These are phyloP conservation scores for Ctena decussata DNA, from an alignment of 2,888 invertebrate genomes.

Conservation along the genomic window DNA sequence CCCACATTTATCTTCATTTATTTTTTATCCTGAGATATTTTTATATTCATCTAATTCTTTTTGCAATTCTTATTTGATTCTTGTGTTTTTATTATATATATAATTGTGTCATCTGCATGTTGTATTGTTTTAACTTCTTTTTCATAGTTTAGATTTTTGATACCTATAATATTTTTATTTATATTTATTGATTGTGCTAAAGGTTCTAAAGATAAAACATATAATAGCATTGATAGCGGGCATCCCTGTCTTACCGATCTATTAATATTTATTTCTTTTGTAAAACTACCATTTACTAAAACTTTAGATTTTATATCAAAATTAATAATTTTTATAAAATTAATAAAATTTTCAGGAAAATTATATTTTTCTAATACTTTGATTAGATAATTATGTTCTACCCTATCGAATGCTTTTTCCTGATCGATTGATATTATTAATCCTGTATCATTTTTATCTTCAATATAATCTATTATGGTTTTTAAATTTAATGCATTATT, in stretches of 20 bases:
- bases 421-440: neutral
- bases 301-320: neutral
- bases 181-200: neutral
- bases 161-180: constrained; percentile 1
- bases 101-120: constrained; percentile 18
- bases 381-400: neutral
- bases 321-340: constrained; percentile 2
- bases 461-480: neutral
- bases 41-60: neutral
- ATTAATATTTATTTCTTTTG: neutral
- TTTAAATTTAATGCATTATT: neutral
- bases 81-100: neutral
- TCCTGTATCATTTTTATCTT: neutral
- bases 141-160: neutral
- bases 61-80: neutral
- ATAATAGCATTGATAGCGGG: constrained; percentile 13
- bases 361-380: constrained; percentile 12
- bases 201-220: neutral
- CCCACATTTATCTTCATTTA: constrained; percentile 20
- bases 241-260: constrained; percentile 20
- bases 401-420: neutral
- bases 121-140: neutral
- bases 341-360: neutral
- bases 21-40: constrained; percentile 17
- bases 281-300: neutral